Percentiles rank a stretch among this genome's conserved stretches.
phyloP scores from a whole-genome alignment of 1,140 invertebrate species.

The Lanistes nyassanus region DNA sequence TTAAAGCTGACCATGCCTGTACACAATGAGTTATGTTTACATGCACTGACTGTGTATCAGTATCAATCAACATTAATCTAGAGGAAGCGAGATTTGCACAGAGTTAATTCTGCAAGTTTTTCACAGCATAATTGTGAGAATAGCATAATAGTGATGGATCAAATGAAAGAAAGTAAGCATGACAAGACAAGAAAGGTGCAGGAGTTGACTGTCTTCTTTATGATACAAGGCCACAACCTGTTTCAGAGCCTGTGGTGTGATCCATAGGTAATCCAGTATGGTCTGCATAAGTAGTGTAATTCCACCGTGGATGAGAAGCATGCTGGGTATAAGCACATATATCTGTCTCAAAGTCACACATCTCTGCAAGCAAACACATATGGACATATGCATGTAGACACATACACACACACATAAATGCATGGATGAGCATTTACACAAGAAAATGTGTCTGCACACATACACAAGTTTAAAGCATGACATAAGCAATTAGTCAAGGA shows the following conservation, averaged over 20 bases:
- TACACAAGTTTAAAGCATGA: neutral
- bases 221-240: conserved; percentile 27
- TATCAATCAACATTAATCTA: too few relatives aligned
- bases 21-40: too few relatives aligned
- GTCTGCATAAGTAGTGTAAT: conserved; percentile 25
- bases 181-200: conserved; percentile 11
- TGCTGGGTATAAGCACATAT: conserved; percentile 51
- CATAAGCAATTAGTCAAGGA: neutral
- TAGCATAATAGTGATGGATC: neutral
- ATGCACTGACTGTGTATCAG: too few relatives aligned
- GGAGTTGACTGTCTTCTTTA: conserved; percentile 21
- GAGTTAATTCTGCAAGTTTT: too few relatives aligned
- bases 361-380: conserved; percentile 31
- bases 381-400: conserved; percentile 60
- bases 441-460: neutral
- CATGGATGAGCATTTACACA: neutral
- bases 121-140: neutral
- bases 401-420: conserved; percentile 12
- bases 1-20: too few relatives aligned
- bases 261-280: conserved; percentile 14
- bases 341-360: conserved; percentile 32
- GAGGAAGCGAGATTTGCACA: too few relatives aligned
- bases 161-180: neutral
- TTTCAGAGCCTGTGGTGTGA: conserved; percentile 38
- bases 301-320: conserved; percentile 46